Conservation (phyloP, 2,113 vertebrate species). For the Oreotrochilus melanogaster region DNA sequence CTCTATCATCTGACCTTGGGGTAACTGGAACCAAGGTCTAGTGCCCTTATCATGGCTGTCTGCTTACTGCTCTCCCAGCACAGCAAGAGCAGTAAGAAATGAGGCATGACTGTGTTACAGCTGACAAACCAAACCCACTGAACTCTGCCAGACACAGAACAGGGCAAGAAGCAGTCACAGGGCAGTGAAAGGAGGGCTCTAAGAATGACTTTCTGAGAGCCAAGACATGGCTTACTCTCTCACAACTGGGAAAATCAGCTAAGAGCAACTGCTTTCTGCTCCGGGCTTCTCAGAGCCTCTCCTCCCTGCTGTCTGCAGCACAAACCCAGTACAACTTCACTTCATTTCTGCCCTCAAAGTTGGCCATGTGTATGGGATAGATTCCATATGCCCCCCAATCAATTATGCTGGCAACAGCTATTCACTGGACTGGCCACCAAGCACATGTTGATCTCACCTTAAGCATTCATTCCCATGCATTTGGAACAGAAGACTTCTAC, state of each 20-base stretch:
- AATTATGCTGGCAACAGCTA: background rate
- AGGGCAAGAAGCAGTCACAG: background rate
- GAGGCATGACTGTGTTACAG: background rate
- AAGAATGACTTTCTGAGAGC: background rate
- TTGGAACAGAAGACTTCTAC: background rate
- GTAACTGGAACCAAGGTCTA: background rate
- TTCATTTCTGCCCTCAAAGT: background rate
- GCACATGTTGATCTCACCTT: rapidly evolving
- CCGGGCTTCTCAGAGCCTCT: background rate
- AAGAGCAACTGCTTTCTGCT: background rate
- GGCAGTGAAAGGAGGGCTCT: background rate
- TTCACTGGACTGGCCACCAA: rapidly evolving
- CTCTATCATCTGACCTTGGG: background rate
- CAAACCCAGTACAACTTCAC: background rate
- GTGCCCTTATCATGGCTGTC: background rate
- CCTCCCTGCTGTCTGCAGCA: background rate
- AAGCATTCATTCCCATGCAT: background rate
- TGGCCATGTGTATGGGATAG: too few species aligned
- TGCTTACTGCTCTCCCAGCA: background rate
- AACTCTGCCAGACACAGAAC: background rate
- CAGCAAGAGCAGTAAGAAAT: background rate
- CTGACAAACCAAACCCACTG: rapidly evolving
- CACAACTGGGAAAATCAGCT: background rate
- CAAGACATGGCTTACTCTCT: background rate
- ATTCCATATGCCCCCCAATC: too few species aligned